phyloP scores from a whole-genome alignment of 1,140 invertebrate genomes.

The Rhyacophila brunnea region DNA sequence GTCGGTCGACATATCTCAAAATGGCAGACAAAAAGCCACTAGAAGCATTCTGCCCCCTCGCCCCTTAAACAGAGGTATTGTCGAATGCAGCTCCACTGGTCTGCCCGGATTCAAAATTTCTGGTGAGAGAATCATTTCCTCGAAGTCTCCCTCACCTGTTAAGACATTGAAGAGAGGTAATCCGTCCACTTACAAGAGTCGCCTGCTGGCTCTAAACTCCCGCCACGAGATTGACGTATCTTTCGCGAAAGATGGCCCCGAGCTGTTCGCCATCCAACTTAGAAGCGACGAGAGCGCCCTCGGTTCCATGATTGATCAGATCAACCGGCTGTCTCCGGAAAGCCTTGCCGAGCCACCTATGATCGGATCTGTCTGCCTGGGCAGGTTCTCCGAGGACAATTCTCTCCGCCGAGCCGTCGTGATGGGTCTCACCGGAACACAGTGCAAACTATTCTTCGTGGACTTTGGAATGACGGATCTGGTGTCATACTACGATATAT shows the following conservation, averaged over 20 bases:
- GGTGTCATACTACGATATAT: slow-evolving; percentile 66
- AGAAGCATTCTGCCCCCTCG: slow-evolving; percentile 13
- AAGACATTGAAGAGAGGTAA: slow-evolving; percentile 32
- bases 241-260: slow-evolving; percentile 72
- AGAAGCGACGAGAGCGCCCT: slow-evolving; percentile 57
- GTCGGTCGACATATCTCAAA: not conserved
- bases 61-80: slow-evolving; percentile 12
- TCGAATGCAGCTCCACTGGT: not conserved
- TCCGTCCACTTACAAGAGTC: slow-evolving; percentile 58
- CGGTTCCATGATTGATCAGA: slow-evolving; percentile 64
- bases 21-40: slow-evolving; percentile 1
- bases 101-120: too few species aligned
- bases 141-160: too few species aligned
- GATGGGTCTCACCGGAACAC: slow-evolving; percentile 60
- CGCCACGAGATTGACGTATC: slow-evolving; percentile 69
- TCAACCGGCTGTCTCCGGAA: slow-evolving; percentile 59
- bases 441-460: slow-evolving; percentile 70
- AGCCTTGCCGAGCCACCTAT: slow-evolving; percentile 61
- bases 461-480: slow-evolving; percentile 76
- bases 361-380: slow-evolving; percentile 70
- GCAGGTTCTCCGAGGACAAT: slow-evolving; percentile 62
- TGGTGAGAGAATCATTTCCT: too few species aligned
- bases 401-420: slow-evolving; percentile 71
- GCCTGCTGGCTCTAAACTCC: slow-evolving; percentile 57
- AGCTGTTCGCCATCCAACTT: slow-evolving; percentile 70